Conservation (phyloP, 1,140 invertebrate genomes). For the Achroia grisella region DNA sequence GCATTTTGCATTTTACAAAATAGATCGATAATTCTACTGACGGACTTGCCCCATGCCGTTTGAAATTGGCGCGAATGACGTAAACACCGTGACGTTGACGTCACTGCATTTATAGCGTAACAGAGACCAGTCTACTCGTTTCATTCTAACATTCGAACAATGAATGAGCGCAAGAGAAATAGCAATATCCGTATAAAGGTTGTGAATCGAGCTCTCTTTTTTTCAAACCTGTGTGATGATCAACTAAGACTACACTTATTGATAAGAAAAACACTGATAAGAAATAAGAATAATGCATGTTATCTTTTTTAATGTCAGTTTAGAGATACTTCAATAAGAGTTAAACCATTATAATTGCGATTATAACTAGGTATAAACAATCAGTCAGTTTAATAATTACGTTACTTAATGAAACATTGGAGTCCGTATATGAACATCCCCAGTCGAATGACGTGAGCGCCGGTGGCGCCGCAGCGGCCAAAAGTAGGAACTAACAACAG, state of each 20-base stretch:
- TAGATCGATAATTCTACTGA: not conserved
- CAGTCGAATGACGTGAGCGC: constrained; percentile 55
- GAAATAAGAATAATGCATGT: constrained; percentile 16
- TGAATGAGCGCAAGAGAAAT: constrained; percentile 43
- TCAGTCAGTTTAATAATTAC: constrained; percentile 5
- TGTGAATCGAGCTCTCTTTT: constrained; percentile 58
- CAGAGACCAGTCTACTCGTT: constrained; percentile 17
- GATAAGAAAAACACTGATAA: constrained; percentile 55
- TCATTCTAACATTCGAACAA: constrained; percentile 34
- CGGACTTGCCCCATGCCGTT: constrained; percentile 22
- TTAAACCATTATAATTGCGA: not conserved
- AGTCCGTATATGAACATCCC: constrained; percentile 42
- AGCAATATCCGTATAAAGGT: constrained; percentile 40
- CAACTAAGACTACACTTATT: constrained; percentile 41
- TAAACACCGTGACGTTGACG: constrained; percentile 49
- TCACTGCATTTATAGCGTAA: constrained; percentile 34
- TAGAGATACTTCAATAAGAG: constrained; percentile 2
- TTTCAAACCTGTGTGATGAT: constrained; percentile 43
- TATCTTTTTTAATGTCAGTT: constrained; percentile 1
- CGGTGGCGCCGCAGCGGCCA: constrained; percentile 40
- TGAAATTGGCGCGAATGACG: constrained; percentile 73
- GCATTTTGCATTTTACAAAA: not conserved
- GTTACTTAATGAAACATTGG: constrained; percentile 58
- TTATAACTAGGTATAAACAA: not conserved
- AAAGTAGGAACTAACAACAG: constrained; percentile 45